Conservation (phyloP, 2,797 vertebrate species). For the Xiphorhynchus erythropygius region DNA sequence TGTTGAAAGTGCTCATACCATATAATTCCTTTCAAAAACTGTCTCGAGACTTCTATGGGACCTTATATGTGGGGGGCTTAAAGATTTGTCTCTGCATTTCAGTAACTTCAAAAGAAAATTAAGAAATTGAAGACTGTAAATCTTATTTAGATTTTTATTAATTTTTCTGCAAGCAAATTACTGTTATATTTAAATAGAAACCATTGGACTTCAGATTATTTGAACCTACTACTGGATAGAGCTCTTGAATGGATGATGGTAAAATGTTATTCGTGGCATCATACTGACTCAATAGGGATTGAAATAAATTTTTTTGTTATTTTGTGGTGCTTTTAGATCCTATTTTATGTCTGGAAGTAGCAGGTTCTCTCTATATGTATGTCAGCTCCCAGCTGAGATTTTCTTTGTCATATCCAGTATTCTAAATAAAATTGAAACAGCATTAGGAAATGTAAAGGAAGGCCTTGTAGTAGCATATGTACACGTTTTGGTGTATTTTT, state of each 20-base stretch:
- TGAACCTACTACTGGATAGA: background rate
- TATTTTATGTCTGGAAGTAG: background rate
- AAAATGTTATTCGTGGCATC: background rate
- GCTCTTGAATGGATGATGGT: background rate
- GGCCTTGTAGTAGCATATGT: background rate
- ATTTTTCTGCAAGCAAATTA: background rate
- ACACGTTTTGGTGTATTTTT: background rate
- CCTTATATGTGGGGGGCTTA: background rate
- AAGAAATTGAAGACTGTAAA: background rate
- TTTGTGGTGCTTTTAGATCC: background rate
- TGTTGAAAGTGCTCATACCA: background rate
- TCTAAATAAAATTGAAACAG: background rate
- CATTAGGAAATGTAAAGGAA: background rate
- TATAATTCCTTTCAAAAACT: background rate
- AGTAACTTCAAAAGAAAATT: background rate
- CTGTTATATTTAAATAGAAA: background rate
- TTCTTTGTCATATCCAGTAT: background rate
- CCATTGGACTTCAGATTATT: background rate
- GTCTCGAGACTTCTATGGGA: rapidly evolving
- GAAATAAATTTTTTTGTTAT: background rate
- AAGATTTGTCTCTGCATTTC: background rate
- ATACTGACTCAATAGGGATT: background rate
- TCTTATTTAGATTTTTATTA: background rate
- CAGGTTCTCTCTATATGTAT: background rate
- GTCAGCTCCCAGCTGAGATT: background rate